Evolutionary conservation across 2,113 vertebrate genomes (phyloP).

Genomic region (Nicator chloris): DNA sequence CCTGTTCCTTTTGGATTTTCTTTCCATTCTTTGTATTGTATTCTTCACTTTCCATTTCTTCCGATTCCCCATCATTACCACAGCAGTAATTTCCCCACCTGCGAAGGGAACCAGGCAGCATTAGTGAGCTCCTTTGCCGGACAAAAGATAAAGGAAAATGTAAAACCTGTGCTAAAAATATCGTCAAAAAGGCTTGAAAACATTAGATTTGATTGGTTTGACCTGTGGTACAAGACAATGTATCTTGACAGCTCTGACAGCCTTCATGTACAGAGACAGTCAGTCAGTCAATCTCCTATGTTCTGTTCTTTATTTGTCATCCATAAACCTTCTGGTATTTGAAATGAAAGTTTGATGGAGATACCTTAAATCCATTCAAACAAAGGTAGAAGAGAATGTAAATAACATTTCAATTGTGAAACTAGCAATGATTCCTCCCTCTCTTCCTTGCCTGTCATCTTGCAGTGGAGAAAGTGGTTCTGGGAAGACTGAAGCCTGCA

Average conservation of each 20-base stretch:
- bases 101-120: not conserved
- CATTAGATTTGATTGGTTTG: not conserved
- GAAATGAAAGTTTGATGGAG: not conserved
- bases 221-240: not conserved
- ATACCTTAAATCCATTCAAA: not conserved
- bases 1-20: not conserved
- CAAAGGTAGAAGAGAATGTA: not conserved
- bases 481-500: slow-evolving; percentile 89
- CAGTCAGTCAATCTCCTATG: not conserved
- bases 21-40: not conserved
- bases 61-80: not conserved
- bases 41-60: not conserved
- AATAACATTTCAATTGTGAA: not conserved
- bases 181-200: not conserved
- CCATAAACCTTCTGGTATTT: not conserved
- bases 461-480: slow-evolving; percentile 92
- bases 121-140: not conserved
- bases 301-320: not conserved
- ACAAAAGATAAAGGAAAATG: not conserved
- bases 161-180: not conserved
- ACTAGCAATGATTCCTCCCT: not conserved
- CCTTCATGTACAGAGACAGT: not conserved
- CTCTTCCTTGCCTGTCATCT: not conserved
- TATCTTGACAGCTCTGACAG: not conserved
- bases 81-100: not conserved